These are phyloP conservation scores for Sinhomidia bicolor DNA, from an alignment of 2,888 invertebrate species.

Conservation along the genomic window DNA sequence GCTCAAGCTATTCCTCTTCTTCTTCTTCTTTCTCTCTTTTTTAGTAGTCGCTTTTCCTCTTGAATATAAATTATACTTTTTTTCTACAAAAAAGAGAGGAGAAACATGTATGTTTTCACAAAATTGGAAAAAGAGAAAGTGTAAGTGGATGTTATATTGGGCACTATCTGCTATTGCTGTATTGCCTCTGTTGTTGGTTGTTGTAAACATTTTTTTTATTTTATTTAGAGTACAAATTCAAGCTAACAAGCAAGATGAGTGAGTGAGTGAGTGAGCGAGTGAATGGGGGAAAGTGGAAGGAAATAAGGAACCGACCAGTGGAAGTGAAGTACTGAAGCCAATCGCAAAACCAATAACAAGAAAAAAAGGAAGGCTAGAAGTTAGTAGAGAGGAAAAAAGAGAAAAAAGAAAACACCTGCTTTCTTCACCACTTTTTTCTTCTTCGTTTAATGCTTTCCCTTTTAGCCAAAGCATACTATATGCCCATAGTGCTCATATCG, in stretches of 20 bases:
- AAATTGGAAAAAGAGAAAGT: not conserved
- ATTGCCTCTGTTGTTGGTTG: too few species aligned
- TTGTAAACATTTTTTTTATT: not conserved
- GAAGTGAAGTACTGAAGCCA: not conserved
- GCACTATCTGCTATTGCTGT: too few species aligned
- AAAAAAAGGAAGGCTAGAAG: not conserved
- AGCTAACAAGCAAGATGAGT: constrained; percentile 1
- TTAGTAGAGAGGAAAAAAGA: not conserved
- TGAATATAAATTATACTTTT: constrained; percentile 54
- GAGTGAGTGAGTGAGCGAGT: too few species aligned
- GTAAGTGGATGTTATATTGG: not conserved
- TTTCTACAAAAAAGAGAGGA: not conserved
- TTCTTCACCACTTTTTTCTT: not conserved
- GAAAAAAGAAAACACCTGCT: constrained; percentile 3
- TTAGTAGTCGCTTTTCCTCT: constrained; percentile 26
- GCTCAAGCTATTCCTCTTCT: too few species aligned
- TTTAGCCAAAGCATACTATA: not conserved
- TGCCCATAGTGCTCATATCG: not conserved
- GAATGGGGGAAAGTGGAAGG: too few species aligned
- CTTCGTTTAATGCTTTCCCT: not conserved
- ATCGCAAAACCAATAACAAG: not conserved
- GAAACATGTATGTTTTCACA: not conserved
- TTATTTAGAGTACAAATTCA: not conserved
- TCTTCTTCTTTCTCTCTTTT: not conserved
- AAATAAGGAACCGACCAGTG: too few species aligned